phyloP scores from a whole-genome alignment of 2,888 invertebrate species.

The Plutella xylostella region DNA sequence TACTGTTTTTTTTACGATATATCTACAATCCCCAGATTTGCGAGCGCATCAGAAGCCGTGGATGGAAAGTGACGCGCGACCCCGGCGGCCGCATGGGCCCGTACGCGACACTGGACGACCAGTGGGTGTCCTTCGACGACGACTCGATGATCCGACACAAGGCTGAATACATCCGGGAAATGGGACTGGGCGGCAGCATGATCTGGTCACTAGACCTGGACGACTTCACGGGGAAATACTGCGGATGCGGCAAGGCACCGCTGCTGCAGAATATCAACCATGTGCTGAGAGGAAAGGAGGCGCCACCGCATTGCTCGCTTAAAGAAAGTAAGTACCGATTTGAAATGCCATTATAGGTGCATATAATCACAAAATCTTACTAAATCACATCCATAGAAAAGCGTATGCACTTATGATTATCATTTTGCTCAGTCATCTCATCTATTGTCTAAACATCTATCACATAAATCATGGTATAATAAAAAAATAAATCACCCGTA shows the following conservation, averaged over 20 bases:
- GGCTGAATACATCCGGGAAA: conserved; percentile 82
- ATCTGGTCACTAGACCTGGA: conserved; percentile 91
- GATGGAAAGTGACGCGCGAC: conserved; percentile 85
- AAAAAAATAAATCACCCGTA: background rate
- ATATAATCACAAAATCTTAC: no score
- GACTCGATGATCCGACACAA: conserved; percentile 85
- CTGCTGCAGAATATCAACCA: conserved; percentile 83
- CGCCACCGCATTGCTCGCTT: conserved; percentile 66
- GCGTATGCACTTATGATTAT: no score
- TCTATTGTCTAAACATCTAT: no score
- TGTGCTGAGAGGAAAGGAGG: conserved; percentile 77
- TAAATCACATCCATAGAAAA: no score
- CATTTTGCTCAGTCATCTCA: no score
- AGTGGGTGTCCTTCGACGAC: conserved; percentile 96
- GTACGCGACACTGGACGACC: conserved; percentile 84
- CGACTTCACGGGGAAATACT: conserved; percentile 81
- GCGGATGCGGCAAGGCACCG: conserved; percentile 86
- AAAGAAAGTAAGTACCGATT: conserved; percentile 44
- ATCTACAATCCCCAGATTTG: conserved; percentile 73
- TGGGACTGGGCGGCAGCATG: conserved; percentile 89
- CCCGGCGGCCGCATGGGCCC: conserved; percentile 87
- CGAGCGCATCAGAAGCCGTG: conserved; percentile 77
- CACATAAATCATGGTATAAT: background rate
- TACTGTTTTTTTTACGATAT: no score
- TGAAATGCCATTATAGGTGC: no score